Conservation (phyloP, 92 coral and sea anemone genomes). For the Montipora capitata region DNA sequence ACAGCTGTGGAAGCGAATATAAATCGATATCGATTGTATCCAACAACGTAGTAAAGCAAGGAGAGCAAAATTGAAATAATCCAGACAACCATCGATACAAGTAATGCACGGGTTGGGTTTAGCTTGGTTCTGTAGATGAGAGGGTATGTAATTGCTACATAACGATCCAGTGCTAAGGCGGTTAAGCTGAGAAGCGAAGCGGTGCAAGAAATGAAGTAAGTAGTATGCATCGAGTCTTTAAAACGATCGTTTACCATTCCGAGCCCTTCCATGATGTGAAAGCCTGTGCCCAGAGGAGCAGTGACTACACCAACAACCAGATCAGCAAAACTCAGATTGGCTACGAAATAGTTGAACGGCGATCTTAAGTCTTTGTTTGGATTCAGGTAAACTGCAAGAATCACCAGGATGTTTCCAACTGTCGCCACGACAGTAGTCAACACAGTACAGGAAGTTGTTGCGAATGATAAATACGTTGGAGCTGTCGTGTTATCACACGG, state of each 20-base stretch:
- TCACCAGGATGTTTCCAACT: slow-evolving; percentile 76
- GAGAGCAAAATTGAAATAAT: slow-evolving; percentile 75
- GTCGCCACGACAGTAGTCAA: slow-evolving; percentile 54
- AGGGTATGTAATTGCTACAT: slow-evolving; percentile 80
- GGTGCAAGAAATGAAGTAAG: slow-evolving; percentile 82
- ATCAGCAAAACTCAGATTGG: slow-evolving; percentile 81
- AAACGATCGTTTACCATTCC: too few species aligned
- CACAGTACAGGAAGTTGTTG: slow-evolving; percentile 59
- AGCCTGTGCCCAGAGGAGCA: slow-evolving; percentile 65
- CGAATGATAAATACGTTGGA: slow-evolving; percentile 67
- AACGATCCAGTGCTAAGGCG: slow-evolving; percentile 85
- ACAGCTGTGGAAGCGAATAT: slow-evolving; percentile 74
- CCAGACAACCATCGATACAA: slow-evolving; percentile 82
- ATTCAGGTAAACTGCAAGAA: slow-evolving; percentile 75
- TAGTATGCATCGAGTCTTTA: slow-evolving; percentile 51
- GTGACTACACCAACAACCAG: slow-evolving; percentile 73
- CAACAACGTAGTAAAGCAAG: slow-evolving; percentile 75
- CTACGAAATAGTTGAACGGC: slow-evolving; percentile 81
- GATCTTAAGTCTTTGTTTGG: slow-evolving; percentile 81
- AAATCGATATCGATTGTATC: slow-evolving; percentile 76
- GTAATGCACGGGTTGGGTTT: slow-evolving; percentile 73
- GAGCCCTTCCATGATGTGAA: slow-evolving; percentile 51
- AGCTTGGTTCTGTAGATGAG: slow-evolving; percentile 74
- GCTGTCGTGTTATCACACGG: slow-evolving; percentile 69
- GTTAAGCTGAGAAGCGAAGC: slow-evolving; percentile 90